These are phyloP conservation scores for Macroteleia sp. DNA, from an alignment of 2,888 invertebrate species.

Conservation along the genomic window DNA sequence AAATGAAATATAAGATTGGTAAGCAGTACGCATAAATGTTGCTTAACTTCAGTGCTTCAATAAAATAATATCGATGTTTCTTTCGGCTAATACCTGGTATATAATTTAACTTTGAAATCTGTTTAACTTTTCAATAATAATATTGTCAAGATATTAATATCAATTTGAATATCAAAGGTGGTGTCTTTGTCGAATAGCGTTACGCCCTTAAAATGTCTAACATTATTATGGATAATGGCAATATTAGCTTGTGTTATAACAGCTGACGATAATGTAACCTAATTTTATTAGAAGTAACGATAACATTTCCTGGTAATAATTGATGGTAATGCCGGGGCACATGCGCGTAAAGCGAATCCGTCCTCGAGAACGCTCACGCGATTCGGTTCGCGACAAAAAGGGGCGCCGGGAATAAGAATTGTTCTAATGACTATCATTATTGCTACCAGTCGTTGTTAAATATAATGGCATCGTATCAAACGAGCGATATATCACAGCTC, in stretches of 20 bases:
- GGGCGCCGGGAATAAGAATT: conserved; percentile 35
- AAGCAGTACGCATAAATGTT: too few relatives aligned
- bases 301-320: conserved; percentile 39
- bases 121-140: too few relatives aligned
- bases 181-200: neutral
- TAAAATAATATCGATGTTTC: too few relatives aligned
- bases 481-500: conserved; percentile 73
- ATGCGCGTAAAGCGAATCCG: neutral
- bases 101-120: too few relatives aligned
- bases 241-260: conserved; percentile 22
- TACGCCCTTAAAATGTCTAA: conserved; percentile 14
- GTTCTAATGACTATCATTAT: conserved; percentile 56
- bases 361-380: conserved; percentile 31
- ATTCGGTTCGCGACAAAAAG: conserved; percentile 27
- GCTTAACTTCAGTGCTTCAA: too few relatives aligned
- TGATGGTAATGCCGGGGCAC: conserved; percentile 14
- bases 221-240: conserved; percentile 24
- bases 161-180: conserved; percentile 2
- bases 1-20: too few relatives aligned
- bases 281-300: conserved; percentile 40
- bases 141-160: conserved; percentile 4
- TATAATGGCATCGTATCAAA: conserved; percentile 51
- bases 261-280: conserved; percentile 38
- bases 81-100: too few relatives aligned
- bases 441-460: conserved; percentile 30